Percentiles rank a stretch among this genome's conserved stretches.
Evolutionary conservation across 2,797 vertebrate species (phyloP).

Genomic region (Notolepis coatsorum): DNA sequence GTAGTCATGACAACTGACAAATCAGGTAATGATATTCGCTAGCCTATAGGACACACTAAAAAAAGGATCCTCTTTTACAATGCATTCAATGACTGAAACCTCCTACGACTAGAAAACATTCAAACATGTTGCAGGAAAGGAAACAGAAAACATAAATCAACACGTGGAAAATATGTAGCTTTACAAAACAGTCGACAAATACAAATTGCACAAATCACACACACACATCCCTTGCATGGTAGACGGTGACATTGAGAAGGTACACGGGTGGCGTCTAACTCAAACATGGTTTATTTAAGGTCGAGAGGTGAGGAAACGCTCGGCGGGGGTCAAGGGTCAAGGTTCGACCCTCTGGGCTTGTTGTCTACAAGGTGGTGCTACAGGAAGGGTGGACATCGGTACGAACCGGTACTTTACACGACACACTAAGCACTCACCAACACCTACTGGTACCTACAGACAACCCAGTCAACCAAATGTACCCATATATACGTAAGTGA

Average conservation of each 20-base stretch:
- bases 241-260: background rate
- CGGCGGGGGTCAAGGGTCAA: conserved; percentile 33
- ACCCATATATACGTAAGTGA: conserved; percentile 17
- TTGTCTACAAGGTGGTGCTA: too few relatives aligned
- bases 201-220: too few relatives aligned
- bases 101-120: conserved; percentile 20
- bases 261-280: conserved; percentile 14
- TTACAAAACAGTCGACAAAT: conserved; percentile 33
- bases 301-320: conserved; percentile 26
- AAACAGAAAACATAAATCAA: conserved; percentile 9
- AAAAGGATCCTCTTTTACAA: conserved; percentile 24
- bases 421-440: background rate
- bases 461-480: background rate
- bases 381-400: too few relatives aligned
- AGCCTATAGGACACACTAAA: too few relatives aligned
- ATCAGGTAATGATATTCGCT: conserved; percentile 33
- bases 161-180: conserved; percentile 5
- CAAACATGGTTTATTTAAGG: conserved; percentile 38
- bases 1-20: conserved; percentile 10
- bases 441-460: conserved; percentile 17
- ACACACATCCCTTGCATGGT: conserved; percentile 20
- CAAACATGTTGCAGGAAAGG: conserved; percentile 12
- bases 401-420: too few relatives aligned
- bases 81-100: conserved; percentile 24
- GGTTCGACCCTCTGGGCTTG: conserved; percentile 14